Evolutionary conservation across 2,113 vertebrate genomes (phyloP).

Genomic region (Ursus arctos): DNA sequence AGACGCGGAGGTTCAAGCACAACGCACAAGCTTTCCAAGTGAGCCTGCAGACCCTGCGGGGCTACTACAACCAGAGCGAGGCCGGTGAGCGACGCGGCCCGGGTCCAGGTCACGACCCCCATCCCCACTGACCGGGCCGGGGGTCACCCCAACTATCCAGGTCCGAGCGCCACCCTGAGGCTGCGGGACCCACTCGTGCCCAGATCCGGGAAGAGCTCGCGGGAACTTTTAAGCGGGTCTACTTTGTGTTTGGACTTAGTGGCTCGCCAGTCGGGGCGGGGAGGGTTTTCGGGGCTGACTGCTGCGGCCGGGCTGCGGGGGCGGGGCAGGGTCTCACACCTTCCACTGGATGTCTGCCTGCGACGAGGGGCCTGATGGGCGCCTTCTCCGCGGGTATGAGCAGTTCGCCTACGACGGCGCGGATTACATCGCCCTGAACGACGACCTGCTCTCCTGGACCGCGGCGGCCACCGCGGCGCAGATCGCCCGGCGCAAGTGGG

Average conservation of each 20-base stretch:
- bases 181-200: rapidly evolving
- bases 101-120: not conserved
- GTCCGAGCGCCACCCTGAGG: rapidly evolving
- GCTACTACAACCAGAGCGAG: not conserved
- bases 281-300: not conserved
- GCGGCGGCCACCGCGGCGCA: not conserved
- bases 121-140: not conserved
- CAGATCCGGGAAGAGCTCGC: not conserved
- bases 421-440: not conserved
- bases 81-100: not conserved
- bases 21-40: rapidly evolving
- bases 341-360: rapidly evolving
- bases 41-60: too few relatives aligned
- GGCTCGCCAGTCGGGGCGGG: rapidly evolving
- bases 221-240: rapidly evolving
- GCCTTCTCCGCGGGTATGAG: not conserved
- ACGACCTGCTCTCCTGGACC: not conserved
- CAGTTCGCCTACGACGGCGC: rapidly evolving
- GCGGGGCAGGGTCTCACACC: not conserved
- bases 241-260: not conserved
- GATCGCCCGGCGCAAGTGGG: not conserved
- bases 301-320: not conserved
- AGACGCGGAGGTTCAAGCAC: not conserved
- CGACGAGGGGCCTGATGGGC: rapidly evolving
- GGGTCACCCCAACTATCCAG: not conserved